These are phyloP conservation scores for Dufourea novaeangliae DNA, from an alignment of 1,140 invertebrate genomes.

Conservation along the genomic window DNA sequence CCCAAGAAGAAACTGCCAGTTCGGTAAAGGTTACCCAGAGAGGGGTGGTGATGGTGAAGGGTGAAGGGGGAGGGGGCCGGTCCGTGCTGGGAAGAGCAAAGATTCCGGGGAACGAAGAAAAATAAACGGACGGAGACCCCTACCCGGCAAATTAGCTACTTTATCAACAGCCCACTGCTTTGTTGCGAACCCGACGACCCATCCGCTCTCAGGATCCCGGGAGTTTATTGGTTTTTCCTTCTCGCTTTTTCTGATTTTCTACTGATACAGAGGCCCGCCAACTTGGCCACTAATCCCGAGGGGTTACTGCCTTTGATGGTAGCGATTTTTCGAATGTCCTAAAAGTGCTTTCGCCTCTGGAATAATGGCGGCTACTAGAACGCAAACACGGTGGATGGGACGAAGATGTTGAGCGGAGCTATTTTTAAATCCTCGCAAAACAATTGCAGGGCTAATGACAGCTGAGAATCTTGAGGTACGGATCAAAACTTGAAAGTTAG, in stretches of 20 bases:
- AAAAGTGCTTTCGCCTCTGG: neutral
- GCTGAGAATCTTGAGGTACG: too few relatives aligned
- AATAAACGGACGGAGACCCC: slow-evolving; percentile 52
- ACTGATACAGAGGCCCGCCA: neutral
- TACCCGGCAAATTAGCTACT: slow-evolving; percentile 57
- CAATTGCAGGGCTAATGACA: too few relatives aligned
- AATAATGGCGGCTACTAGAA: neutral
- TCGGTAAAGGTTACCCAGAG: neutral
- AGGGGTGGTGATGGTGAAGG: slow-evolving; percentile 6
- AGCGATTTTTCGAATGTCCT: neutral
- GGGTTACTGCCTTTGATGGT: neutral
- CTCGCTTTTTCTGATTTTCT: slow-evolving; percentile 2
- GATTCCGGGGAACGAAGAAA: slow-evolving; percentile 50
- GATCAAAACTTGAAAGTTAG: too few relatives aligned
- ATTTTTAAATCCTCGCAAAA: too few relatives aligned
- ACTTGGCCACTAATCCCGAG: neutral
- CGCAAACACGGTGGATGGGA: too few relatives aligned
- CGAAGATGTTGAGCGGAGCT: too few relatives aligned
- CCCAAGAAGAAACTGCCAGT: slow-evolving; percentile 19
- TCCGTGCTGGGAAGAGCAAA: slow-evolving; percentile 57
- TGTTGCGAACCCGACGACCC: slow-evolving; percentile 3
- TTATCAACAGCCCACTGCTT: slow-evolving; percentile 41
- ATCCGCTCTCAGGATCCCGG: neutral
- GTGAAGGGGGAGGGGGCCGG: neutral
- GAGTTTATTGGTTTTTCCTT: slow-evolving; percentile 6